Base-by-base conservation (phyloP, 2,797 vertebrate genomes). In the Cichlasoma orientale region DNA sequence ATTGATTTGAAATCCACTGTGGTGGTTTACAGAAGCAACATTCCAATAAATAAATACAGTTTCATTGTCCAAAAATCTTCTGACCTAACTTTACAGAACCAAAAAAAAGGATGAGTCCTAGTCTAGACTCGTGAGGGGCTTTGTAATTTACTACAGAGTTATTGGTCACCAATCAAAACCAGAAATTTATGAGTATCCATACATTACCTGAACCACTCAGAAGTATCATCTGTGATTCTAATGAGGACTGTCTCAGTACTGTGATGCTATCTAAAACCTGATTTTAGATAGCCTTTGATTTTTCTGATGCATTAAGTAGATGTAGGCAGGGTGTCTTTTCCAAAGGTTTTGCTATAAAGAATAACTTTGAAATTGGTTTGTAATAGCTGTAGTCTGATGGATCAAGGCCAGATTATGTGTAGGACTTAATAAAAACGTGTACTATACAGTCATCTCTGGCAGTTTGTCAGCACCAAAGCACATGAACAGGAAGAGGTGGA, bases 391-490 rank as follows among this genome's bases (percentile, higher is more conserved):
- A 50, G 25, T 50, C 25, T 50, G 63, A 50, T n/a, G 18, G 44
- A 13, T 4, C 23, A 47, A 50, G 47, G 25, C 63, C 29, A 4
- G 44, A 27, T 50, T 50, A 25, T 50, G 25, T 68, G 50, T 8
- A 50, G 25, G 41, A 29, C 63, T 57, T 82, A 33, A 84, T 52
- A 75, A 57, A 84, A 76, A 19, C 87, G 72, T 85, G 54, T 79
- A 31, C 84, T 83, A 78, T 78, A 31, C 18, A 84, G 75, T 75
- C 77, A 71, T 82, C 66, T 87, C 75, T 83, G 87, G 80, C 80
- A 76, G 70, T 55, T 81, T 75, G 84, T 84, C 84, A 74, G 73
- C 77, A 76, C 56, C 59, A 82, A 76, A 86, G 78, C 38, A 2
- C 25, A 69, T 12, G n/a, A 76, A 82, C 61, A 80, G 74, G 70